phyloP scores from a whole-genome alignment of 2,113 vertebrate genomes.

The Platichthys stellatus region DNA sequence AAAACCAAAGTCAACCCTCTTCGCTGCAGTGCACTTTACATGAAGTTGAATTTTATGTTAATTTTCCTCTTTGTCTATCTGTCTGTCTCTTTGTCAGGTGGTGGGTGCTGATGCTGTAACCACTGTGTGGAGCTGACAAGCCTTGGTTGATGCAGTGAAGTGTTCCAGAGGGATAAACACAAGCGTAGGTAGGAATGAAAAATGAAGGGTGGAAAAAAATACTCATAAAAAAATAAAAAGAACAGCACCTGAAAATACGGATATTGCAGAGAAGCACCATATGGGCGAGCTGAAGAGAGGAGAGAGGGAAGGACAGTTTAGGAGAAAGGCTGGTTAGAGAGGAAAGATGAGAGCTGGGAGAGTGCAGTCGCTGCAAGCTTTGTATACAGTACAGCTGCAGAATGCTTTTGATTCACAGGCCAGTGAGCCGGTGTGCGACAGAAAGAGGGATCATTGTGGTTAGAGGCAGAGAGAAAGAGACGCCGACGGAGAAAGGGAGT shows the following conservation, averaged over 20 bases:
- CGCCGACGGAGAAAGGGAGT: constrained; percentile 27
- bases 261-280: constrained; percentile 16
- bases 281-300: neutral
- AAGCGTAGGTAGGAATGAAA: constrained; percentile 78
- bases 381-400: constrained; percentile 30
- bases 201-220: neutral
- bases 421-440: constrained; percentile 32
- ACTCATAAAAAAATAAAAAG: neutral
- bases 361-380: constrained; percentile 19
- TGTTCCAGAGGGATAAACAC: constrained; percentile 77
- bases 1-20: constrained; percentile 6
- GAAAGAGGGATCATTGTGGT: constrained; percentile 40
- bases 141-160: constrained; percentile 85
- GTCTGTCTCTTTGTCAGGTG: constrained; percentile 72
- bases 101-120: constrained; percentile 85
- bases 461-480: constrained; percentile 17
- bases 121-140: constrained; percentile 73
- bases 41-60: constrained; percentile 32
- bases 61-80: constrained; percentile 21
- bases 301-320: constrained; percentile 16
- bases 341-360: constrained; percentile 18
- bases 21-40: neutral
- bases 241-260: constrained; percentile 12
- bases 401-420: constrained; percentile 41
- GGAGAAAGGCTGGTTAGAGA: constrained; percentile 21